Evolutionary conservation across 2,797 vertebrate species (phyloP).

Genomic region (Chaetophractus vellerosus): DNA sequence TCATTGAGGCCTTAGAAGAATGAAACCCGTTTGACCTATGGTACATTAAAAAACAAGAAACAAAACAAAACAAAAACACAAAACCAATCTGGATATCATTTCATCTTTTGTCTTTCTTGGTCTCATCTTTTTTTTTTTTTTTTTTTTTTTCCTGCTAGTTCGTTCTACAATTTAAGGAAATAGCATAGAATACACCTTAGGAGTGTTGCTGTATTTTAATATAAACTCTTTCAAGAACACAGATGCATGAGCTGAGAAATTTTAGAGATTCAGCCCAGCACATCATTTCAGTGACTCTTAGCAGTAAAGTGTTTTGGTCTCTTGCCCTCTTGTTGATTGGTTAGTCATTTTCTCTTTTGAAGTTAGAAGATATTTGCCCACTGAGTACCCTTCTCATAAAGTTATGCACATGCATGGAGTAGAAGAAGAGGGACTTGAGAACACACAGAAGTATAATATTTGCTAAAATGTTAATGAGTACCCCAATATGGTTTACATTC

Average conservation of each 20-base stretch:
- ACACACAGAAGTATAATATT: neutral
- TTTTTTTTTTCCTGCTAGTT: neutral
- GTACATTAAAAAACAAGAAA: conserved; percentile 34
- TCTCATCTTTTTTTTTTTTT: neutral
- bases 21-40: conserved; percentile 52
- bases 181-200: neutral
- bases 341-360: conserved; percentile 39
- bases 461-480: neutral
- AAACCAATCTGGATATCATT: conserved; percentile 10
- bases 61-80: neutral
- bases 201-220: conserved; percentile 18
- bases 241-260: neutral
- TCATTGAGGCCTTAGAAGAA: conserved; percentile 67
- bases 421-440: neutral
- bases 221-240: conserved; percentile 5
- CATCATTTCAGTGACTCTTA: neutral
- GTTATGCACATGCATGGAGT: neutral
- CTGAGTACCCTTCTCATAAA: neutral
- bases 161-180: conserved; percentile 47
- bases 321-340: neutral
- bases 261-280: neutral
- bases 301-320: conserved; percentile 18
- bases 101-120: conserved; percentile 27
- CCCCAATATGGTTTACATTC: neutral
- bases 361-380: neutral